phyloP scores from a whole-genome alignment of 37 sponge, comb jelly and placozoan genomes.

The Eunapius fragilis region DNA sequence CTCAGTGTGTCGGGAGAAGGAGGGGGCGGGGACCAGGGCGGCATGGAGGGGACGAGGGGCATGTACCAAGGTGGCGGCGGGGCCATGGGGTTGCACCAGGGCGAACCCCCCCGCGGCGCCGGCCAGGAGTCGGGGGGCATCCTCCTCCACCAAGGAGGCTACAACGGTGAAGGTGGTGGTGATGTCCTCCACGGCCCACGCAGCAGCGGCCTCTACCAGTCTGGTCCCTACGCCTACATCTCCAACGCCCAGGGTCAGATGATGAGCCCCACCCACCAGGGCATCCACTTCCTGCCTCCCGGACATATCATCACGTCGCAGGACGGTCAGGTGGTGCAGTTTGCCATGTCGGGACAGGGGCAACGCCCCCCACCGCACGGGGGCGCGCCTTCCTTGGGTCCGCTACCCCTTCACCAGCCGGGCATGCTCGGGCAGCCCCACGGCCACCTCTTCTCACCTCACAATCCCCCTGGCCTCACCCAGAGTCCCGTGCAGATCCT shows the following conservation, averaged over 20 bases:
- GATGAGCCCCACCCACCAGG: constrained; percentile 38
- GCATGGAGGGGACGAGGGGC: not conserved
- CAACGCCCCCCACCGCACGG: not conserved
- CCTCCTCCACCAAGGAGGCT: too few species aligned
- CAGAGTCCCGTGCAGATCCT: constrained; percentile 69
- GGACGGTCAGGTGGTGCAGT: not conserved
- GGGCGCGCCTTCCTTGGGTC: constrained; percentile 13
- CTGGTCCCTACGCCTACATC: too few species aligned
- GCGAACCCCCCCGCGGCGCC: not conserved
- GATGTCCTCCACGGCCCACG: too few species aligned
- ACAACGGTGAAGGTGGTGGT: too few species aligned
- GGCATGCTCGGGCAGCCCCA: constrained; percentile 47
- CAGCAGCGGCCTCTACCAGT: too few species aligned
- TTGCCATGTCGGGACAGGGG: not conserved
- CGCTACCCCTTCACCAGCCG: constrained; percentile 16
- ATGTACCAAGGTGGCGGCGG: not conserved
- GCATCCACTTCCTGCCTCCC: constrained; percentile 20
- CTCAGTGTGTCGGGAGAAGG: too few species aligned
- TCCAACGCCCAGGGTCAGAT: constrained; percentile 25
- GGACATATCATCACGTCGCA: too few species aligned
- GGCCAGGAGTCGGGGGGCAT: not conserved
- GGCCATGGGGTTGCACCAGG: not conserved
- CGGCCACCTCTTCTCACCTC: constrained; percentile 42
- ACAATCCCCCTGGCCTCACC: constrained; percentile 34
- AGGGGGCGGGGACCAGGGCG: too few species aligned